Evolutionary conservation across 2,888 invertebrate species (phyloP).

Genomic region (Lapara coniferarum): DNA sequence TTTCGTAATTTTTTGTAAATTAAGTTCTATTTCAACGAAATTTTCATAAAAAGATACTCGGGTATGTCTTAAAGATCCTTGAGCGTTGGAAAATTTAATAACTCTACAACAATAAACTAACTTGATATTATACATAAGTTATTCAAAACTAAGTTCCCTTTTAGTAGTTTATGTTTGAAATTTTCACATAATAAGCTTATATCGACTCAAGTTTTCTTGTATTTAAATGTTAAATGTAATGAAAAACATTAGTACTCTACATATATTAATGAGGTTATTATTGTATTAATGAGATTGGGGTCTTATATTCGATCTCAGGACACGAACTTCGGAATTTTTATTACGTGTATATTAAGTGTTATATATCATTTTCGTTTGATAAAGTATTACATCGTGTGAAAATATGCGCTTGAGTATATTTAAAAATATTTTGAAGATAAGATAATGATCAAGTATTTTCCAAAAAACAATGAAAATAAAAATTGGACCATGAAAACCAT

Average conservation of each 20-base stretch:
- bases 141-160: conserved; percentile 13
- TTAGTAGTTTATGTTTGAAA: conserved; percentile 1
- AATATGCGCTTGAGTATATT: too few relatives aligned
- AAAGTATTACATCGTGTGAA: too few relatives aligned
- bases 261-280: neutral
- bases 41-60: neutral
- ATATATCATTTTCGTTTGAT: too few relatives aligned
- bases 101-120: neutral
- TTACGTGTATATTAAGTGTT: too few relatives aligned
- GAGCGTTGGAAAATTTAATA: neutral
- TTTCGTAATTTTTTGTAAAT: too few relatives aligned
- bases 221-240: neutral
- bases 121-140: conserved; percentile 1
- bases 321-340: too few relatives aligned
- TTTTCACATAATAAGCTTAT: neutral
- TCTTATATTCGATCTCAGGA: too few relatives aligned
- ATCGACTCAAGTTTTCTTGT: neutral
- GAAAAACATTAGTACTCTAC: neutral
- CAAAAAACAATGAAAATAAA: too few relatives aligned
- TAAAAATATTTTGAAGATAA: too few relatives aligned
- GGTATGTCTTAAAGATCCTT: neutral
- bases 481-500: too few relatives aligned
- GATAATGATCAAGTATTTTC: too few relatives aligned
- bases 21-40: too few relatives aligned
- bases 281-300: neutral